Evolutionary conservation across 2,888 invertebrate genomes (phyloP), one percentile per base, ranked within the genome.

Genomic region (Pseudanteris insignis): DNA sequence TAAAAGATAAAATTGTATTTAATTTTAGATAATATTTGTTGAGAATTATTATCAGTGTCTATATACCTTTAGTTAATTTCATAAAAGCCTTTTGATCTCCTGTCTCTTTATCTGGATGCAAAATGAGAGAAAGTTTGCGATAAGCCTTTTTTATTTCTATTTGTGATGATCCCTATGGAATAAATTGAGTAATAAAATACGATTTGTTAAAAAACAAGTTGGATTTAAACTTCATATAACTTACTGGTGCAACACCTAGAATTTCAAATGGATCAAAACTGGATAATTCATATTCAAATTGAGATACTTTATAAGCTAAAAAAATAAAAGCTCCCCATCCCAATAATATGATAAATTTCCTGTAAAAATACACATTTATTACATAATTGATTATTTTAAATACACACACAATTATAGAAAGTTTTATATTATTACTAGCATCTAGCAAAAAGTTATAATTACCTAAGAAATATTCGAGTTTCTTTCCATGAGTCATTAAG

Each of bases 181-280:
- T n/a, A n/a, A n/a, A n/a, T n/a, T n/a, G n/a, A n/a, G n/a, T n/a
- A n/a, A n/a, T n/a, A n/a, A n/a, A n/a, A n/a, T n/a, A n/a, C n/a
- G n/a, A n/a, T n/a, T n/a, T n/a, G n/a, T n/a, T n/a, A n/a, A n/a
- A n/a, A n/a, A n/a, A n/a, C n/a, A n/a, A n/a, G n/a, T n/a, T n/a
- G n/a, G n/a, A n/a, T n/a, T n/a, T n/a, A n/a, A n/a, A n/a, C n/a
- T n/a, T n/a, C n/a, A n/a, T 7, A 25, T 10, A 63, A 78, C 83
- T 82, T 78, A 89, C 89, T 60, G 91, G 85, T 46, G 96, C 92
- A 66, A 99, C 85, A 36, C 90, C 91, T 55, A 99, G 84, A 75
- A 99, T 97, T 78, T 94, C 93, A 83, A 94, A 99, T 0, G 99
- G 99, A 85, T 99, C 98, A 83, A 98, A 99, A 80, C 97, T 98